Percentiles rank a stretch among this genome's conserved stretches.
These are phyloP conservation scores for Aphelenchoides fujianensis DNA, from an alignment of 1,140 invertebrate genomes.

Conservation along the genomic window DNA sequence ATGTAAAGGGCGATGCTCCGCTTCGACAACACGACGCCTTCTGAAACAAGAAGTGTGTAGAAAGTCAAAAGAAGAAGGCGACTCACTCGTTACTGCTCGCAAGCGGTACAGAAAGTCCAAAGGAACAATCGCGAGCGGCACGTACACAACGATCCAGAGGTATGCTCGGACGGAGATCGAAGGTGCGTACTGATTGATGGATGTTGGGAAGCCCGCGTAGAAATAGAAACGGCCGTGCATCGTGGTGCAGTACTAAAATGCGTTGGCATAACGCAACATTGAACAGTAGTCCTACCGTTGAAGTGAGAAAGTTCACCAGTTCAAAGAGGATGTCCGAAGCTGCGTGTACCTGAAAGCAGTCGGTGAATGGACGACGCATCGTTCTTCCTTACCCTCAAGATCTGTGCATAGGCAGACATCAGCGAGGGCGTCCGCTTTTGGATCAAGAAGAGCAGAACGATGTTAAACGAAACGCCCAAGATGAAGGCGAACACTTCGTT, in stretches of 20 bases:
- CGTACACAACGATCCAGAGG: slow-evolving; percentile 6
- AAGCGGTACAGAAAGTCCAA: slow-evolving; percentile 2
- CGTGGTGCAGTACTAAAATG: slow-evolving; percentile 2
- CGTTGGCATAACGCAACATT: too few species aligned
- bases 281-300: slow-evolving; percentile 1
- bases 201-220: not conserved
- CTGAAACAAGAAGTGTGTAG: slow-evolving; percentile 11
- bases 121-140: not conserved
- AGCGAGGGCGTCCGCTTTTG: not conserved
- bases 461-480: not conserved
- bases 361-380: too few species aligned
- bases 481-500: slow-evolving; percentile 6
- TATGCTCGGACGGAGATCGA: not conserved
- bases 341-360: not conserved
- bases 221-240: slow-evolving; percentile 3
- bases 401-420: not conserved
- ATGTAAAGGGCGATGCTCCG: not conserved
- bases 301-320: not conserved
- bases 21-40: not conserved
- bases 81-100: slow-evolving; percentile 2
- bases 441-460: not conserved
- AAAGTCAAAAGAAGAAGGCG: not conserved
- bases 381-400: not conserved
- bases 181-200: not conserved
- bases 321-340: not conserved